Base-by-base conservation (phyloP, 1,140 invertebrate genomes). In the Drosophila sproati region DNA sequence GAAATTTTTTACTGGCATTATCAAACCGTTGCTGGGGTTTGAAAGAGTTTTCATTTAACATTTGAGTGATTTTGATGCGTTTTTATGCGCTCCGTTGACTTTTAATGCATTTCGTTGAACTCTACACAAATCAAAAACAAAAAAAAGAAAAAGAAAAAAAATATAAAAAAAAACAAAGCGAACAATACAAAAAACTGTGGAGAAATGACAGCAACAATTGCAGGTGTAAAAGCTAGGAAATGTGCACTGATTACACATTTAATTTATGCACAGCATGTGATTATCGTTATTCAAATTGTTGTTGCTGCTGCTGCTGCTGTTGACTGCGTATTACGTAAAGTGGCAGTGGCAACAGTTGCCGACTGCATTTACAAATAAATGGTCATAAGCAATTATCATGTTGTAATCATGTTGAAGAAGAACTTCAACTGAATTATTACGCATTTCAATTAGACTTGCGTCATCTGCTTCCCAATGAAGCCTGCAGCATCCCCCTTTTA, bases 1-100 rank as follows among this genome's bases (percentile, higher is more conserved):
- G 50, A 31, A 50, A 50, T 34, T 72, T 66, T 66, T 50, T 8
- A 50, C 47, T 41, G 5, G 35, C 47, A 69, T 69, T 62, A 69
- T 62, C 35, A 43, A 66, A 8, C 41, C 55, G 41, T 34, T 50
- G 45, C 35, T 39, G 6, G 29, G 29, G n/a, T 34, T 56, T 55
- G 28, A 70, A 69, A 69, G 45, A 56, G 39, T 54, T 73, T 77
- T 68, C 56, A 68, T 73, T 77, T 68, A 63, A 73, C 75, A 77
- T 77, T 69, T 48, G 71, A 77, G 76, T 82, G 80, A 75, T 68
- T 82, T 75, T 78, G 75, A 71, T 82, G 80, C 79, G 75, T 80
- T 82, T 77, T 59, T 52, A 55, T 74, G 73, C 79, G 78, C 74
- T 78, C 61, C 73, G 76, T 35, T 82, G 80, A 52, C n/a, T 61